Evolutionary conservation across 2,888 invertebrate species (phyloP).

Genomic region (Leucophenga montana): DNA sequence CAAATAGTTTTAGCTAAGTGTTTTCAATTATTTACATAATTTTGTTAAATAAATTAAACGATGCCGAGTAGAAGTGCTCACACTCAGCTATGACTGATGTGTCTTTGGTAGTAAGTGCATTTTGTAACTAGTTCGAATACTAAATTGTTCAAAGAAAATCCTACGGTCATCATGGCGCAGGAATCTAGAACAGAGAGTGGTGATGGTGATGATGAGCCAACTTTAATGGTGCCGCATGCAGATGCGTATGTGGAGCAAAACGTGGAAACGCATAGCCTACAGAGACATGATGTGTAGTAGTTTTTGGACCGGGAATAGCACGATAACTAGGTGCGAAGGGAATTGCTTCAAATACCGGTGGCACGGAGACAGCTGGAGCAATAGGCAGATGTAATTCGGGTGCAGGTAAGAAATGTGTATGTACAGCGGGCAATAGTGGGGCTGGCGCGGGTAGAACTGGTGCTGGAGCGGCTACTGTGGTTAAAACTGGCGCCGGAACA

Average conservation of each 20-base stretch:
- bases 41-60: constrained; percentile 29
- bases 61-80: constrained; percentile 27
- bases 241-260: constrained; percentile 59
- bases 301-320: constrained; percentile 68
- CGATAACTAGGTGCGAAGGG: constrained; percentile 63
- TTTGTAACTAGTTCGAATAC: background rate
- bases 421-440: constrained; percentile 41
- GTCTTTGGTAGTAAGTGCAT: constrained; percentile 11
- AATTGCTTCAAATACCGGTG: constrained; percentile 57
- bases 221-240: constrained; percentile 60
- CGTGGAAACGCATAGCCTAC: constrained; percentile 67
- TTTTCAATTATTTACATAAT: constrained; percentile 20
- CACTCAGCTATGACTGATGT: background rate
- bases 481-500: background rate
- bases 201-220: constrained; percentile 57
- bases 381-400: constrained; percentile 45
- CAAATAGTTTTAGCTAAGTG: background rate
- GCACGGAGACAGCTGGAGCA: constrained; percentile 40
- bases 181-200: constrained; percentile 57
- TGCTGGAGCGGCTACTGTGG: constrained; percentile 36
- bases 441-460: constrained; percentile 45
- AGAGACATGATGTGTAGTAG: constrained; percentile 67
- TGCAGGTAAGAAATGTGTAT: constrained; percentile 46
- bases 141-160: background rate
- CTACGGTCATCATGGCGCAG: background rate